Evolutionary conservation across 2,888 invertebrate species (phyloP).

Genomic region (Volucella inflata): DNA sequence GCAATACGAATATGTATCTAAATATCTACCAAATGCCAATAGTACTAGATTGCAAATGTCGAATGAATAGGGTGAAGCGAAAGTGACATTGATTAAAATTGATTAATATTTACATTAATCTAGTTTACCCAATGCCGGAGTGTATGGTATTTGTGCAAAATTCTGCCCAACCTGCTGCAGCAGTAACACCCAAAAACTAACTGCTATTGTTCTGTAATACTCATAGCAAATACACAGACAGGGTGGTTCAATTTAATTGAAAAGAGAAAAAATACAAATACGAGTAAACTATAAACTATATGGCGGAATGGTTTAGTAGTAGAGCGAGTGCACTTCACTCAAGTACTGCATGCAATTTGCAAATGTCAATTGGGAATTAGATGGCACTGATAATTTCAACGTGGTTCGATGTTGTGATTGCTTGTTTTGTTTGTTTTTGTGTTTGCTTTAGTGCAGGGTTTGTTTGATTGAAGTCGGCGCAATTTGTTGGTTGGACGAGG

Average conservation of each 20-base stretch:
- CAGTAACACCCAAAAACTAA: too few relatives aligned
- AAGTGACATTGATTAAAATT: conserved; percentile 75
- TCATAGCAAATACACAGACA: too few relatives aligned
- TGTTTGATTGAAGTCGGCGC: neutral
- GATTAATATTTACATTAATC: conserved; percentile 76
- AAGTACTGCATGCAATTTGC: conserved; percentile 63
- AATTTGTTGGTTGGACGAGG: conserved; percentile 12
- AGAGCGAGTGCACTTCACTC: conserved; percentile 12
- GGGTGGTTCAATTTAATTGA: too few relatives aligned
- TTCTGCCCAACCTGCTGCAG: conserved; percentile 24
- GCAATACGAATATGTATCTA: too few relatives aligned
- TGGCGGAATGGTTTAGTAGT: neutral
- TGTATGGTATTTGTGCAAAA: conserved; percentile 56
- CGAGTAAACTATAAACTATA: too few relatives aligned
- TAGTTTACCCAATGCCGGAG: conserved; percentile 63
- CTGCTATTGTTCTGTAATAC: too few relatives aligned
- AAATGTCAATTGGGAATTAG: conserved; percentile 73
- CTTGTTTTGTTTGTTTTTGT: conserved; percentile 51
- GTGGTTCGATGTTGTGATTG: conserved; percentile 67
- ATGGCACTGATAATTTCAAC: conserved; percentile 69
- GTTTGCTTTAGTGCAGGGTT: conserved; percentile 35
- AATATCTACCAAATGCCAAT: conserved; percentile 20
- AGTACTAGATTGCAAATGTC: conserved; percentile 61
- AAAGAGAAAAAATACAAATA: too few relatives aligned
- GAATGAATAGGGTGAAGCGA: conserved; percentile 42